A percentile compares a stretch with the other conserved stretches of the same genome.
Evolutionary conservation across 1,140 invertebrate species (phyloP).

Genomic region (Drosophila busckii): DNA sequence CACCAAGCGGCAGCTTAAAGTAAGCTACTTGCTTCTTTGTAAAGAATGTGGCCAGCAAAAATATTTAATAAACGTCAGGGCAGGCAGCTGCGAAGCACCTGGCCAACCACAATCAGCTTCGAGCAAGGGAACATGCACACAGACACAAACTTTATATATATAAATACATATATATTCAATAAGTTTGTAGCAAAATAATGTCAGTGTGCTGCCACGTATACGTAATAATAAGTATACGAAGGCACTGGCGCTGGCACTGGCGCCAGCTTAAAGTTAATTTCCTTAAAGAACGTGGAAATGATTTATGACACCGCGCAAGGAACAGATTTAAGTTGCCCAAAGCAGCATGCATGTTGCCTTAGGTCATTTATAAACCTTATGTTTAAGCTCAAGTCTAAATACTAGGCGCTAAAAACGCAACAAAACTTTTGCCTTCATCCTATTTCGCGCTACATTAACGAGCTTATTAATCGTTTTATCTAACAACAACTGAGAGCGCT

Average conservation of each 20-base stretch:
- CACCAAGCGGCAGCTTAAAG: constrained; percentile 2
- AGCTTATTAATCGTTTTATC: constrained; percentile 62
- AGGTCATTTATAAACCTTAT: constrained; percentile 64
- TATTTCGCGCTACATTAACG: constrained; percentile 71
- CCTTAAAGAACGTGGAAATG: too few relatives aligned
- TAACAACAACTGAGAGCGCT: background rate
- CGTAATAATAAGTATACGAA: constrained; percentile 51
- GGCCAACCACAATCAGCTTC: constrained; percentile 36
- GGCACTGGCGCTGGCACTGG: too few relatives aligned
- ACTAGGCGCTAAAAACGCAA: constrained; percentile 20
- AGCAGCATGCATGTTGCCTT: constrained; percentile 4
- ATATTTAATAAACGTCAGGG: constrained; percentile 67
- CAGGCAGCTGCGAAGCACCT: constrained; percentile 25
- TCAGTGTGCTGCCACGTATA: constrained; percentile 12
- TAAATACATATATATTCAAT: constrained; percentile 39
- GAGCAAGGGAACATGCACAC: too few relatives aligned
- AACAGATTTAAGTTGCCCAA: background rate
- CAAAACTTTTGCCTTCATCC: constrained; percentile 66
- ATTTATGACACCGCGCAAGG: constrained; percentile 36
- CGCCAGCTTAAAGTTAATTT: too few relatives aligned
- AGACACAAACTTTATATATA: too few relatives aligned
- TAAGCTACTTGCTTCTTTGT: background rate
- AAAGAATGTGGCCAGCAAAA: constrained; percentile 1
- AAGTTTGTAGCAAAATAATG: constrained; percentile 1
- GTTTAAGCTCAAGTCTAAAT: constrained; percentile 20